A percentile compares a stretch with the other conserved stretches of the same genome.
phyloP scores from a whole-genome alignment of 2,888 invertebrate genomes.

The Apamea sordens region DNA sequence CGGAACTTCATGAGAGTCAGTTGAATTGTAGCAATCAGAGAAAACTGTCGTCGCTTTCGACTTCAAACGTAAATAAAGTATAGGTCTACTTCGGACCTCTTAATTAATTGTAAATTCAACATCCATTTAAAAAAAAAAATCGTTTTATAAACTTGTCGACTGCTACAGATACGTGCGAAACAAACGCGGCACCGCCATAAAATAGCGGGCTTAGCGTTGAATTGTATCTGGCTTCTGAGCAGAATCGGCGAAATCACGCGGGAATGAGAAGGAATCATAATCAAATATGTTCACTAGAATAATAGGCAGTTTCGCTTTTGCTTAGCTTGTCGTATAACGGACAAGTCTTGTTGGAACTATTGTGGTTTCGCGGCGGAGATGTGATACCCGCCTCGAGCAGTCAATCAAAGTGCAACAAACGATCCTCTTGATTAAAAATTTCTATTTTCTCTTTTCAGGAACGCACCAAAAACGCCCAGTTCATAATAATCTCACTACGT shows the following conservation, averaged over 20 bases:
- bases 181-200: no score
- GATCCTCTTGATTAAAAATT: not conserved
- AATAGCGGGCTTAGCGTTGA: no score
- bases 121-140: not conserved
- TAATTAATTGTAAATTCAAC: not conserved
- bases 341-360: no score
- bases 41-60: not conserved
- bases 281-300: no score
- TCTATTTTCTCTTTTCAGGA: constrained; percentile 90
- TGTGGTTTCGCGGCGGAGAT: not conserved
- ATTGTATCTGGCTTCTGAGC: no score
- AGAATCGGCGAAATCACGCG: no score
- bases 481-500: constrained; percentile 98
- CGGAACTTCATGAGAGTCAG: no score
- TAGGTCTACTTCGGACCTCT: no score
- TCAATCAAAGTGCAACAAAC: not conserved
- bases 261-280: no score
- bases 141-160: not conserved
- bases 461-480: constrained; percentile 98
- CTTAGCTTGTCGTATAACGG: not conserved
- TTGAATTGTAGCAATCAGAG: not conserved
- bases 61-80: no score
- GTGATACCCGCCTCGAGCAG: not conserved
- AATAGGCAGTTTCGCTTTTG: not conserved
- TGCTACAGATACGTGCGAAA: not conserved